These are phyloP conservation scores for Lasioglossum malachurum DNA, from an alignment of 2,888 invertebrate genomes.

Conservation along the genomic window DNA sequence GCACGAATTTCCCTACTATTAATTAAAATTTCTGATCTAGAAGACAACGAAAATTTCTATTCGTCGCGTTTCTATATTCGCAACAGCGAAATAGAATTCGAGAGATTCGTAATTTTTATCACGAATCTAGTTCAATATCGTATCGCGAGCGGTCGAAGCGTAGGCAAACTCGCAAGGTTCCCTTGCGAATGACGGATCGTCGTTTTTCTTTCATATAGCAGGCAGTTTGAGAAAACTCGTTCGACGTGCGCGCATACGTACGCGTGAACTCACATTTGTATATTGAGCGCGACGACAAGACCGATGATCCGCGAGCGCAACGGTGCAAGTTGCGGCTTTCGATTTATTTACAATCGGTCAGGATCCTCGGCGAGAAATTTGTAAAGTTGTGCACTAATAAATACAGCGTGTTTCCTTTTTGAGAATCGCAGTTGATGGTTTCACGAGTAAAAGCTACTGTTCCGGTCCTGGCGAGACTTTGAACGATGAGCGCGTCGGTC, in stretches of 20 bases:
- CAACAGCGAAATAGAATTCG: not conserved
- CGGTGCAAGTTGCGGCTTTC: not conserved
- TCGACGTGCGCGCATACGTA: not conserved
- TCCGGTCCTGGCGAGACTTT: conserved; percentile 81
- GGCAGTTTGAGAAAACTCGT: not conserved
- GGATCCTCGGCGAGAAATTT: not conserved
- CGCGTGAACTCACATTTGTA: not conserved
- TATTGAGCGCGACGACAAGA: not conserved
- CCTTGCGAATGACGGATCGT: not conserved
- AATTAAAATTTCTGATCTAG: not conserved
- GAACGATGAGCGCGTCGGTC: conserved; percentile 83
- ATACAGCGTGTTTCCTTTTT: conserved; percentile 13
- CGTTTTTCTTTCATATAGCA: not conserved
- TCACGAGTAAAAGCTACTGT: conserved; percentile 79
- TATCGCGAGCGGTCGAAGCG: not conserved
- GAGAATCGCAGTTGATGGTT: not conserved
- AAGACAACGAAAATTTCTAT: not conserved
- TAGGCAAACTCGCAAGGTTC: not conserved
- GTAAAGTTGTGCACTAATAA: conserved; percentile 9
- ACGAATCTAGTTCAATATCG: not conserved
- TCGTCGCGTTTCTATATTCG: not conserved
- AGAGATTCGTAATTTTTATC: too few relatives aligned
- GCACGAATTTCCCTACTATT: not conserved
- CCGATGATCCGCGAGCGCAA: not conserved
- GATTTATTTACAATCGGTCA: conserved; percentile 34